These are phyloP conservation scores for Micrasema longulum DNA, from an alignment of 1,140 invertebrate species.

Conservation along the genomic window DNA sequence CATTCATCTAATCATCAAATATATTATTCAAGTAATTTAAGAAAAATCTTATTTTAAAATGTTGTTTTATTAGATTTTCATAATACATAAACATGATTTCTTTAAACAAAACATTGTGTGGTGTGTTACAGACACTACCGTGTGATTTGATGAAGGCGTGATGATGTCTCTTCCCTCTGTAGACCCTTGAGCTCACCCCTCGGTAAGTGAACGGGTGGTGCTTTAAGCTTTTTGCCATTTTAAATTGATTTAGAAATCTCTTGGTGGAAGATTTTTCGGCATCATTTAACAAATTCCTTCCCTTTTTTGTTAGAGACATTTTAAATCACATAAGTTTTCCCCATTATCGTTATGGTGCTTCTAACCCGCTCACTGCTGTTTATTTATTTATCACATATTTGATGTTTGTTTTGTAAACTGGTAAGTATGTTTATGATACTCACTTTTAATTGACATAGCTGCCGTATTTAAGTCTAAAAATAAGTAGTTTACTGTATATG, in stretches of 20 bases:
- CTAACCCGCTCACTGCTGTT: constrained; percentile 5
- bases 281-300: background rate
- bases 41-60: constrained; percentile 1
- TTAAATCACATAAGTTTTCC: no score
- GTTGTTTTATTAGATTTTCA: constrained; percentile 1
- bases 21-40: constrained; percentile 8
- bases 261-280: constrained; percentile 11
- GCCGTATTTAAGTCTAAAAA: no score
- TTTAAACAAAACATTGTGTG: constrained; percentile 46
- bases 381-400: constrained; percentile 11
- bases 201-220: constrained; percentile 54
- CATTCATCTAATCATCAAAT: constrained; percentile 60
- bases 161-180: constrained; percentile 49
- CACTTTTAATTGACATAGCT: background rate
- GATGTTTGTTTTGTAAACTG: background rate
- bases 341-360: constrained; percentile 5
- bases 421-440: background rate
- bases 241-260: constrained; percentile 5
- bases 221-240: constrained; percentile 47
- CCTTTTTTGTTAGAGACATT: no score
- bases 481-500: no score
- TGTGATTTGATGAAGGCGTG: constrained; percentile 54
- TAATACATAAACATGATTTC: constrained; percentile 4
- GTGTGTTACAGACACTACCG: constrained; percentile 55
- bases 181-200: constrained; percentile 49